A percentile compares a stretch with the other conserved stretches of the same genome.
These are phyloP conservation scores for Cyanocitta stelleri DNA, from an alignment of 2,113 vertebrate species.

Conservation along the genomic window DNA sequence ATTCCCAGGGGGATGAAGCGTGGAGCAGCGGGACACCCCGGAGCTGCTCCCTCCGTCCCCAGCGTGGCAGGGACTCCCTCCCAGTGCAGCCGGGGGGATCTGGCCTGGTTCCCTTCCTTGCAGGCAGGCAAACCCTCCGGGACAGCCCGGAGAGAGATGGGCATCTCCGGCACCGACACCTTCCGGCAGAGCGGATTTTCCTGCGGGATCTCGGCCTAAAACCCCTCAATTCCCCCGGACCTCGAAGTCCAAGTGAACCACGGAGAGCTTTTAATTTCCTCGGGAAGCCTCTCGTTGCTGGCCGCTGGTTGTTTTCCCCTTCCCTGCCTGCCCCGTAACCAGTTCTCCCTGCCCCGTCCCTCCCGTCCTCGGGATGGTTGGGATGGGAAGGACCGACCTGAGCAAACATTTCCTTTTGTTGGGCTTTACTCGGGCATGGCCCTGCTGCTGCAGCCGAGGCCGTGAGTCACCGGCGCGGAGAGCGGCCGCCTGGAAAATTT, in stretches of 20 bases:
- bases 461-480: background rate
- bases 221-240: background rate
- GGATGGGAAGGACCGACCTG: background rate
- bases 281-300: background rate
- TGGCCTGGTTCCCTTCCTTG: rapidly evolving
- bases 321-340: constrained; percentile 8
- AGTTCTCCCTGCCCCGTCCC: constrained; percentile 31
- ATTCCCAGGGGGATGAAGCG: rapidly evolving
- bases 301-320: background rate
- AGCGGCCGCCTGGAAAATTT: constrained; percentile 9
- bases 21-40: rapidly evolving
- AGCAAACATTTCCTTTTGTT: constrained; percentile 14
- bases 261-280: background rate
- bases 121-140: background rate
- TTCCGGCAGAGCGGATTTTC: background rate
- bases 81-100: background rate
- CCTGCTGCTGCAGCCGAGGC: background rate
- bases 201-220: background rate
- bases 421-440: background rate
- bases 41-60: background rate
- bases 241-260: rapidly evolving
- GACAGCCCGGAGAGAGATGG: background rate
- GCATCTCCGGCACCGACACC: rapidly evolving
- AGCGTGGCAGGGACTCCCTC: rapidly evolving
- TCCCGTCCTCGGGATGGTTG: background rate